Conservation (phyloP, 2,797 vertebrate species). For the Tachyglossus aculeatus region DNA sequence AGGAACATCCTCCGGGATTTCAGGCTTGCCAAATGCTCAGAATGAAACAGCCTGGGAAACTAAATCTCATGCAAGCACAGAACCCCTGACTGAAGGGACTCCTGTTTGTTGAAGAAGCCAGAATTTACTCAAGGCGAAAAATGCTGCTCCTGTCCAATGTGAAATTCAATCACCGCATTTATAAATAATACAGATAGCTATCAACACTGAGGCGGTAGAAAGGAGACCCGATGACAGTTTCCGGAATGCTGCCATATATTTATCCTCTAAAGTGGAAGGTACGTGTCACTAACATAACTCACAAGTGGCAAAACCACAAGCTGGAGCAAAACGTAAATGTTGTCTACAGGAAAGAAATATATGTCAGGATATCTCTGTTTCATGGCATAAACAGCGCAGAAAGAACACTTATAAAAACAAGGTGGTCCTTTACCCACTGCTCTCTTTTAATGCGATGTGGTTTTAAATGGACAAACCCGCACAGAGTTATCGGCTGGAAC, state of each 20-base stretch:
- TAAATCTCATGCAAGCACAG: slow-evolving; percentile 18
- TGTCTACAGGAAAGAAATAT: slow-evolving; percentile 8
- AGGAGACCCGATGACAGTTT: not conserved
- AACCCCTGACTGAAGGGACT: not conserved
- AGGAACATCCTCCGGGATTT: not conserved
- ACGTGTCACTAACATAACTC: not conserved
- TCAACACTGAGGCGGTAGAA: not conserved
- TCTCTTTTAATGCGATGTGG: not conserved
- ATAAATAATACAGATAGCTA: not conserved
- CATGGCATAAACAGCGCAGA: slow-evolving; percentile 15
- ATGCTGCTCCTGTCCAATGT: not conserved
- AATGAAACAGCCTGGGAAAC: slow-evolving; percentile 15
- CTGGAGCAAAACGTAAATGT: not conserved
- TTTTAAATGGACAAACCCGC: not conserved
- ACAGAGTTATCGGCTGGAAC: not conserved
- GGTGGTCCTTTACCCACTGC: not conserved
- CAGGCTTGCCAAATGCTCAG: not conserved
- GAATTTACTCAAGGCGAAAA: slow-evolving; percentile 13
- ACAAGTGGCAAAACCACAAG: slow-evolving; percentile 32
- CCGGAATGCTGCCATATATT: not conserved
- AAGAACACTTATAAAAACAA: not conserved
- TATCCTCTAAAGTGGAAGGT: not conserved
- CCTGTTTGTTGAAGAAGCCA: not conserved
- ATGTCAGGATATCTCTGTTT: slow-evolving; percentile 1
- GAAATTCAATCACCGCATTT: slow-evolving; percentile 18